A percentile compares a stretch with the other conserved stretches of the same genome.
These are phyloP conservation scores for Lamellibrachia columna DNA, from an alignment of 2,888 invertebrate genomes.

Conservation along the genomic window DNA sequence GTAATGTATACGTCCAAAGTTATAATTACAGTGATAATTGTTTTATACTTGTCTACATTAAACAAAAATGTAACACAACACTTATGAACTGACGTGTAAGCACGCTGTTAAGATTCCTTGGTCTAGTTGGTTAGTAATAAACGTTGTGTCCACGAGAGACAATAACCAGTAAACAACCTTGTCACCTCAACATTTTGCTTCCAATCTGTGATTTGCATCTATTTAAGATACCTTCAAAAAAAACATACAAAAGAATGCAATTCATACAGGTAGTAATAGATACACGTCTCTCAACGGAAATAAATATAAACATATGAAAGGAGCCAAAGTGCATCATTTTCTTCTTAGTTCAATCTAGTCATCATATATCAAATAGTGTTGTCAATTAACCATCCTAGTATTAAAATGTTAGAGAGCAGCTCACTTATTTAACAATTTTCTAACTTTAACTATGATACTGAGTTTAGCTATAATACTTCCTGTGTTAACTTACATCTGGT, in stretches of 20 bases:
- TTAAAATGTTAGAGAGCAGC: neutral
- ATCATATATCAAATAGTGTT: neutral
- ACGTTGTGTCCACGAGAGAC: neutral
- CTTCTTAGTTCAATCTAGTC: conserved; percentile 8
- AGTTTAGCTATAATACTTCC: neutral
- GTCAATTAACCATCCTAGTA: neutral
- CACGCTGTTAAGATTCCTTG: neutral
- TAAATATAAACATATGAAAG: conserved; percentile 22
- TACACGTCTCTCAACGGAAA: neutral
- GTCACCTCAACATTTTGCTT: conserved; percentile 73
- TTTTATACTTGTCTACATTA: neutral
- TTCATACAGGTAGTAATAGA: neutral
- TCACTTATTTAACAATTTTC: neutral
- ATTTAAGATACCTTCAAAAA: conserved; percentile 71
- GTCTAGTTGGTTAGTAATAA: neutral
- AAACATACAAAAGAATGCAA: neutral
- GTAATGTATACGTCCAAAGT: too few relatives aligned
- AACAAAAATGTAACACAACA: neutral
- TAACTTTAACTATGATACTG: neutral
- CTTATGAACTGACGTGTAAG: neutral
- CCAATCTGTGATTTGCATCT: conserved; percentile 79
- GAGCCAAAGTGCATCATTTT: neutral
- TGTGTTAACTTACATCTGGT: neutral
- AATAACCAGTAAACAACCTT: neutral
- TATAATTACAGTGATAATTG: neutral